Evolutionary conservation across 2,113 vertebrate species (phyloP), one percentile per base, ranked within the genome.

Genomic region (Peromyscus polionotus): DNA sequence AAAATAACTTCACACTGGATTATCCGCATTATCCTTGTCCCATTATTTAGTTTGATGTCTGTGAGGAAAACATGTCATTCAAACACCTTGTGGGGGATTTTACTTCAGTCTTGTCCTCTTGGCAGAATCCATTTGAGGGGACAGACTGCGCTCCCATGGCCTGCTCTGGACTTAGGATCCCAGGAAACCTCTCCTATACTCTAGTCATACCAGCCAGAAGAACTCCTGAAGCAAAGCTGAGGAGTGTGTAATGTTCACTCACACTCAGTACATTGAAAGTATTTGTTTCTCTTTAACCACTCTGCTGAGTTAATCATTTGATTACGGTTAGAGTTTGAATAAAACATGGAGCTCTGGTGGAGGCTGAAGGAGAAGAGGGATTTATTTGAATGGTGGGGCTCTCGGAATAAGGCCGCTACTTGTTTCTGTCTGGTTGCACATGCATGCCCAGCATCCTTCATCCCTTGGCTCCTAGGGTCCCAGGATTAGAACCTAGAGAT

Each of bases 61-160:
- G 11, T 6, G 4, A 57, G 10, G 16, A 96, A 95, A 85, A 57
- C 28, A 75, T 10, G 89, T 3, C 70, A 28, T 76, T 31, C 33
- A 36, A 92, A 42, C 14, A 59, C 59, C 83, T 77, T 76, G 68
- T 79, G 14, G 96, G 67, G 6, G 59, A 72, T 90, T 95, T 96
- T 80, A 22, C 79, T 61, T 10, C n/a, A 91, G 20, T 70, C 12
- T 94, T 45, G 3, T 59, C 22, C 3, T 91, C 24, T 84, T 84
- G n/a, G 75, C 26, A 93, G 61, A 93, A 91, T 79, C 7, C 51
- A 90, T 57, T 61, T 88, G 33, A 93, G 45, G 51, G 4, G 4
- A 54, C 31, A 92, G 92, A 36, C 42, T 87, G 26, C 54, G 28
- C 31, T 86, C 45, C 57, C 22, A 75, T 85, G 33, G 7, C 8